phyloP scores from a whole-genome alignment of 2,113 vertebrate genomes.

The Bombycilla garrulus region DNA sequence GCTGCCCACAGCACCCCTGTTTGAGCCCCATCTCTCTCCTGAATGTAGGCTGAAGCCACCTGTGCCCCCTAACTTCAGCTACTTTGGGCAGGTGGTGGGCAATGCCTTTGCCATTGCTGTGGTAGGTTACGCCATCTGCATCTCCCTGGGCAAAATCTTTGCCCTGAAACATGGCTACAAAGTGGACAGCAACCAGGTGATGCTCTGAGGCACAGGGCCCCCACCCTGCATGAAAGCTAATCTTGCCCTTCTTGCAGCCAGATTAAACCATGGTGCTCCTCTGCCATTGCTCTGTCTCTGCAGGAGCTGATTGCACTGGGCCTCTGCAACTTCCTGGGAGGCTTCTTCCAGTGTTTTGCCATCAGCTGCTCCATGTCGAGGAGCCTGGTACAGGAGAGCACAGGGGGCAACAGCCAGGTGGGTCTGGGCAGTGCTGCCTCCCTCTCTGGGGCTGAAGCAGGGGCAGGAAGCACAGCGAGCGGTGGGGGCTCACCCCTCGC shows the following conservation, averaged over 20 bases:
- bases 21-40: not conserved
- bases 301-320: conserved; percentile 92
- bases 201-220: not conserved
- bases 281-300: not conserved
- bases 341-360: conserved; percentile 89
- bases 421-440: not conserved
- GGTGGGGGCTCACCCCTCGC: rapidly evolving
- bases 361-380: conserved; percentile 96
- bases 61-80: conserved; percentile 51
- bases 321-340: conserved; percentile 85
- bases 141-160: conserved; percentile 93
- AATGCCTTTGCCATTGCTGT: conserved; percentile 91
- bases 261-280: not conserved
- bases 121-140: conserved; percentile 91
- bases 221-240: not conserved
- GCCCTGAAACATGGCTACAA: conserved; percentile 93
- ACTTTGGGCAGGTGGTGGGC: conserved; percentile 80
- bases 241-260: not conserved
- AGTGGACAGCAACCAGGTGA: conserved; percentile 96
- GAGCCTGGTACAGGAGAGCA: conserved; percentile 86
- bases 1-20: not conserved
- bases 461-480: rapidly evolving
- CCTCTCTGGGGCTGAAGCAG: rapidly evolving
- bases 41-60: conserved; percentile 81
- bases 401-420: conserved; percentile 93